These are phyloP conservation scores for Centrocercus urophasianus DNA, from an alignment of 2,113 vertebrate species.

Conservation along the genomic window DNA sequence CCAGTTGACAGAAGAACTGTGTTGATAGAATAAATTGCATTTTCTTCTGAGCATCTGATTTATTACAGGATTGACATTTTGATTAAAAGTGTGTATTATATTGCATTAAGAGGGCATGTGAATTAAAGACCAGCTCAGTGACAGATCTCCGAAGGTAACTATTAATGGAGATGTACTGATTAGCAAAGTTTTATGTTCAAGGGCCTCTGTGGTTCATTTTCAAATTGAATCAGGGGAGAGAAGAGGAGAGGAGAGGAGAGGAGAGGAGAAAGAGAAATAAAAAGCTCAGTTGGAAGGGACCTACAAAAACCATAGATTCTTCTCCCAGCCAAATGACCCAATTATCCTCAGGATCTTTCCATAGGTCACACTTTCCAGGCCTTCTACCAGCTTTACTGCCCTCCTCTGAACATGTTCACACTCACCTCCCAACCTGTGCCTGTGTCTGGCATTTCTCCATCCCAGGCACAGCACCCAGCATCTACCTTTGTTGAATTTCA, in stretches of 20 bases:
- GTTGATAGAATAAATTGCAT: background rate
- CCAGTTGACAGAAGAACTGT: background rate
- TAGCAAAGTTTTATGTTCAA: background rate
- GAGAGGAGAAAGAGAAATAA: too few relatives aligned
- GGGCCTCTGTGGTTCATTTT: background rate
- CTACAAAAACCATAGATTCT: background rate
- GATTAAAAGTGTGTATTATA: slow-evolving; percentile 4
- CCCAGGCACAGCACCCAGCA: too few relatives aligned
- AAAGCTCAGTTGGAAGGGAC: background rate
- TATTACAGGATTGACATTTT: background rate
- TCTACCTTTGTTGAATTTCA: too few relatives aligned
- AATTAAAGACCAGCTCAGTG: background rate
- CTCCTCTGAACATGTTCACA: too few relatives aligned
- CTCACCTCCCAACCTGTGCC: too few relatives aligned
- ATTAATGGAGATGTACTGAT: background rate
- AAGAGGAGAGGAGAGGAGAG: too few relatives aligned
- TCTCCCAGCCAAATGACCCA: background rate
- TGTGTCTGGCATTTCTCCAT: too few relatives aligned
- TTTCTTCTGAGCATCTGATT: slow-evolving; percentile 15
- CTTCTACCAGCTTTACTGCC: background rate
- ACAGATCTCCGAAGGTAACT: background rate
- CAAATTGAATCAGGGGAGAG: background rate
- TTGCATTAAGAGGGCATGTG: background rate
- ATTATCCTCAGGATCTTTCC: background rate
- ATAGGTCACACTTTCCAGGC: background rate